phyloP scores from a whole-genome alignment of 2,888 invertebrate genomes.

The Chrysotoxum bicinctum region DNA sequence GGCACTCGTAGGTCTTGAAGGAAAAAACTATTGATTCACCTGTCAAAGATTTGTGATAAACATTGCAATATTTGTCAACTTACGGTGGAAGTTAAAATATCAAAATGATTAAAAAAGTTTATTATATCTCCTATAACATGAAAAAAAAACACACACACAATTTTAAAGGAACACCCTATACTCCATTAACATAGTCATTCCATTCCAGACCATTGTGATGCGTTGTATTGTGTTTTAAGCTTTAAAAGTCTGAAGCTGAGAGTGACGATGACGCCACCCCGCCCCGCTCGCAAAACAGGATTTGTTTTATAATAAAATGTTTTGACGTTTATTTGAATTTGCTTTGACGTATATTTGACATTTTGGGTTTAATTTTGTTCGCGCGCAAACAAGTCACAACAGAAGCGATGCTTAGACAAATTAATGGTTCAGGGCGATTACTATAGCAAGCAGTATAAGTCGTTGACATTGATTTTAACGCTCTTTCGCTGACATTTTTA shows the following conservation, averaged over 20 bases:
- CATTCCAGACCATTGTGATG: not conserved
- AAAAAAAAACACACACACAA: not conserved
- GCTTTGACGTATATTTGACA: constrained; percentile 69
- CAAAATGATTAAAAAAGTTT: no score
- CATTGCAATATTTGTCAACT: no score
- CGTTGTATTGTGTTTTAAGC: constrained; percentile 8
- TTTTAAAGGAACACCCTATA: not conserved
- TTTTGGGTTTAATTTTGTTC: constrained; percentile 62
- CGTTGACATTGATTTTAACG: no score
- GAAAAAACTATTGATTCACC: no score
- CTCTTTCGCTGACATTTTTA: no score
- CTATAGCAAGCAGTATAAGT: no score
- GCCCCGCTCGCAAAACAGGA: not conserved
- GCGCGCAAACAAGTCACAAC: constrained; percentile 48
- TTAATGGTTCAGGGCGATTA: constrained; percentile 28
- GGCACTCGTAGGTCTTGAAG: no score
- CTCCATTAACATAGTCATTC: not conserved
- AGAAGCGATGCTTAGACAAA: constrained; percentile 14
- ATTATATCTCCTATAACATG: no score
- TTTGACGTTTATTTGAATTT: constrained; percentile 71
- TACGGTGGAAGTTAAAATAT: no score
- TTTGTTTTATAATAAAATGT: constrained; percentile 62
- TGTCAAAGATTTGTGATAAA: no score
- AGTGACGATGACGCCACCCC: not conserved
- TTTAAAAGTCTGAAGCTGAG: not conserved